Base-by-base conservation (phyloP, 2,888 invertebrate genomes). In the Portevinia maculata region DNA sequence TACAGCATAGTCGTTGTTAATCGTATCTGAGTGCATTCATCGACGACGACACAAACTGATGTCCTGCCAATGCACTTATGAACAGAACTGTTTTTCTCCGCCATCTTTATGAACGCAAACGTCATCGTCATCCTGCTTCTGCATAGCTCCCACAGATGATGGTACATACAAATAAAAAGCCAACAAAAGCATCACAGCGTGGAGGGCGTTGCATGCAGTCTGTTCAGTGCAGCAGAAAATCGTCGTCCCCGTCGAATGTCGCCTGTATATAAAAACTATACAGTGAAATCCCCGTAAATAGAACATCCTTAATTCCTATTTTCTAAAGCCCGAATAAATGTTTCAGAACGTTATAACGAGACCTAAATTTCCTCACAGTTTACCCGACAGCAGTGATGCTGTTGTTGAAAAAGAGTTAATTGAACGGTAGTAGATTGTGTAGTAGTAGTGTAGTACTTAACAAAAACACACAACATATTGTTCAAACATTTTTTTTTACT, bases 51-150 rank as follows among this genome's bases (percentile, higher is more conserved):
- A 71, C 37, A 60, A 73, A 73, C 71, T 67, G 65, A 83, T 83
- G 83, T 83, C 83, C 83, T 83, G 76, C 76, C 76, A 73, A 83
- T 83, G 76, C 76, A 76, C 76, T 76, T 83, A 76, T 62, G 76
- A 64, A 37, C 75, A 78, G 39, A 60, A 57, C 57, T 46, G 13
- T 34, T 9, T 34, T 65, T 55, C 39, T 19, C 37, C 50, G 57
- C 71, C 64, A 65, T 73, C 13, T 65, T 60, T 64, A 19, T 11
- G 19, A 24, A 52, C 9, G 8, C 7, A 19, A 65, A 65, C 78
- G 17, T 78, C 30, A 39, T 52, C 19, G n/a, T n/a, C n/a, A 41
- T 50, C 55, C 46, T 59, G 41, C 13, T 19, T 15, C 17, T 34
- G 15, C 41, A 19, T 41, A 19, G 60, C 60, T 75, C 59, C 64